Conservation (phyloP, 2,797 vertebrate species). For the Enteromius mattozi region DNA sequence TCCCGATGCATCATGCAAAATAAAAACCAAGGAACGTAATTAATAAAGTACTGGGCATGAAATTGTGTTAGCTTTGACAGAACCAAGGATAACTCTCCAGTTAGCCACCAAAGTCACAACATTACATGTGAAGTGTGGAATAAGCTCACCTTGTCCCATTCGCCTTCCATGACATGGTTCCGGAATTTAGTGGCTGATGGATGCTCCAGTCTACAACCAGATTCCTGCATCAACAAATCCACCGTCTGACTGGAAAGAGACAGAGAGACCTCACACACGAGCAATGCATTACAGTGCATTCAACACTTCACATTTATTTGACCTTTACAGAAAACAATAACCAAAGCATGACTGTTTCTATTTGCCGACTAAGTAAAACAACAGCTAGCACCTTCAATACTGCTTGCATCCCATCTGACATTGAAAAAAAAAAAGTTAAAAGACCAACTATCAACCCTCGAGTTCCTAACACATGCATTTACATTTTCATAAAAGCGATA, state of each 20-base stretch:
- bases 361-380: not conserved
- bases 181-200: conserved; percentile 98
- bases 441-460: no score
- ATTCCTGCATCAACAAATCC: conserved; percentile 99
- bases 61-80: not conserved
- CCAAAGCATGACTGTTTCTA: not conserved
- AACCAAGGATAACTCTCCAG: not conserved
- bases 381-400: not conserved
- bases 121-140: not conserved
- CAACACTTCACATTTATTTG: not conserved
- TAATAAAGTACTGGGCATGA: no score
- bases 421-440: not conserved
- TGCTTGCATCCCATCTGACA: not conserved
- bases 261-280: not conserved
- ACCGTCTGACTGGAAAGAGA: conserved; percentile 90
- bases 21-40: not conserved
- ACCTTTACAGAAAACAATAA: not conserved
- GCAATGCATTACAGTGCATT: conserved; percentile 17
- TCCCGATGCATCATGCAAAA: not conserved
- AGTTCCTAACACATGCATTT: not conserved
- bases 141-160: conserved; percentile 98
- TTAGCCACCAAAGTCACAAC: not conserved
- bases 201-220: conserved; percentile 99
- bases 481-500: not conserved
- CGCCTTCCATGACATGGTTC: conserved; percentile 99